These are phyloP conservation scores for Notarius quadriscutis DNA, from an alignment of 2,113 vertebrate genomes.

Conservation along the genomic window DNA sequence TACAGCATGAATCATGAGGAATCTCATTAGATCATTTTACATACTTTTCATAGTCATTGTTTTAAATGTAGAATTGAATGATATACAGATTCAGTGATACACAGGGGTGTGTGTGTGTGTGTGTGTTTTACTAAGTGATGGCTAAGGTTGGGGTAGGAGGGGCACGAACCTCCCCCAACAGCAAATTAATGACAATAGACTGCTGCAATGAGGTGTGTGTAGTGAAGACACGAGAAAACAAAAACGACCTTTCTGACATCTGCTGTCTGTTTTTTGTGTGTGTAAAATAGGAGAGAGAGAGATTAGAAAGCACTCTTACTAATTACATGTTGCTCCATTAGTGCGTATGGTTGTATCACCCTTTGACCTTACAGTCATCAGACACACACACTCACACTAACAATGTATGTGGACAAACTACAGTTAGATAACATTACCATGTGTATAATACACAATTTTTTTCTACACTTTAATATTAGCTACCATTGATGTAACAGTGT, in stretches of 20 bases:
- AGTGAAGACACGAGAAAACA: constrained; percentile 66
- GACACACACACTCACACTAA: background rate
- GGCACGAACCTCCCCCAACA: constrained; percentile 57
- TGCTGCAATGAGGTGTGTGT: constrained; percentile 72
- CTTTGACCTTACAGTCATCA: constrained; percentile 55
- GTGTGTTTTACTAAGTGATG: constrained; percentile 50
- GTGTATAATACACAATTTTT: background rate
- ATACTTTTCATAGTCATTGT: background rate
- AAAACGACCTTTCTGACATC: constrained; percentile 76
- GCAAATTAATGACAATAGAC: constrained; percentile 82
- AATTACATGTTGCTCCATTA: constrained; percentile 55
- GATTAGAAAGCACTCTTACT: constrained; percentile 50
- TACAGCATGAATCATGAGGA: constrained; percentile 1
- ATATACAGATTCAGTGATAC: background rate
- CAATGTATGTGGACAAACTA: background rate
- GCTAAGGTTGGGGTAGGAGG: constrained; percentile 42
- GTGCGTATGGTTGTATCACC: constrained; percentile 55
- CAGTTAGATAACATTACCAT: background rate
- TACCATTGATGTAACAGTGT: background rate
- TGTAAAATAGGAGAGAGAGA: constrained; percentile 29
- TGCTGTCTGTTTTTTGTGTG: constrained; percentile 70
- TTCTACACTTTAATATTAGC: background rate
- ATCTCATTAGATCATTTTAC: background rate
- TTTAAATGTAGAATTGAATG: background rate
- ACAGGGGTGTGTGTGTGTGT: constrained; percentile 30